Percentiles rank a stretch among this genome's conserved stretches.
phyloP scores from a whole-genome alignment of 2,113 vertebrate genomes.

The Antigone vipio region DNA sequence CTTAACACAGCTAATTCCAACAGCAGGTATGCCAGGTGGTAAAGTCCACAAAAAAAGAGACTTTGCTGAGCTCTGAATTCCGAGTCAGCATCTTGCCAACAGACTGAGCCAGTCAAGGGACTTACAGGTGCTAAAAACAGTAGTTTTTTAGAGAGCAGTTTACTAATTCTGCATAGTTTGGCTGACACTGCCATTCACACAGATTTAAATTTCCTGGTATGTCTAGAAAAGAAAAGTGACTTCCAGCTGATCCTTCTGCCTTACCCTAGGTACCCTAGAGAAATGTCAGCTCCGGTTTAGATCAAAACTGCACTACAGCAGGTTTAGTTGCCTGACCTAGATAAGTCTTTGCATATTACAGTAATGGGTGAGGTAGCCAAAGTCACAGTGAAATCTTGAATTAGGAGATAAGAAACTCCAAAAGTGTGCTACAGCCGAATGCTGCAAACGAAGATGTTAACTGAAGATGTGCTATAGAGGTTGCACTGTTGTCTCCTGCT shows the following conservation, averaged over 20 bases:
- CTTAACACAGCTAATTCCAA: background rate
- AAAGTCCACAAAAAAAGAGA: background rate
- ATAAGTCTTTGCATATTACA: constrained; percentile 30
- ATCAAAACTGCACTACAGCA: constrained; percentile 30
- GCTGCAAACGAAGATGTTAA: background rate
- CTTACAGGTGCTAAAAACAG: background rate
- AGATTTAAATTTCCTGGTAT: background rate
- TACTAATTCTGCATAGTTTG: background rate
- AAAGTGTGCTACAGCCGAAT: background rate
- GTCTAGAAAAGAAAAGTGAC: constrained; percentile 45
- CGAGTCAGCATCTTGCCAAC: background rate
- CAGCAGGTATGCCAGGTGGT: background rate
- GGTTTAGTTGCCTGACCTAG: constrained; percentile 61
- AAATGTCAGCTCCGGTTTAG: constrained; percentile 46
- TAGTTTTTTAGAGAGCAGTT: background rate
- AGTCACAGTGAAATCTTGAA: background rate
- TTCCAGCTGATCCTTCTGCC: constrained; percentile 39
- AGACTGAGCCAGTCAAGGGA: rapidly evolving
- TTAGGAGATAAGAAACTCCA: background rate
- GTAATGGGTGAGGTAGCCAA: constrained; percentile 27
- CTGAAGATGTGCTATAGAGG: background rate
- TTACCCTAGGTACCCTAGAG: constrained; percentile 54
- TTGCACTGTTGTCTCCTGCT: background rate
- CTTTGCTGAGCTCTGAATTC: background rate
- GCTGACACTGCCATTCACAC: background rate